Evolutionary conservation across 2,888 invertebrate genomes (phyloP).

Genomic region (Tuberolachnus salignus): DNA sequence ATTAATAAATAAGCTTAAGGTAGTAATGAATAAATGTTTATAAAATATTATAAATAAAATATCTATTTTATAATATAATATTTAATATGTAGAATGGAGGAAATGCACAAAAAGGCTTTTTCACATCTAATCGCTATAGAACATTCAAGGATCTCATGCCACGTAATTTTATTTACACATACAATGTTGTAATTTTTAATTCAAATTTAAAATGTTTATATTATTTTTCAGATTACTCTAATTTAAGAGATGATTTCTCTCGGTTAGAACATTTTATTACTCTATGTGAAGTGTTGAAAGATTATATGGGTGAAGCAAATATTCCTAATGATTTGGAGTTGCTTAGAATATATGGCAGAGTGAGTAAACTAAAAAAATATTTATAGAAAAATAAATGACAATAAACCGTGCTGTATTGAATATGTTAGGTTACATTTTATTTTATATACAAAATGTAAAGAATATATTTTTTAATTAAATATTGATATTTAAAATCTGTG

Average conservation of each 20-base stretch:
- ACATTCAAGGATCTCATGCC: constrained; percentile 89
- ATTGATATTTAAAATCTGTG: too few species aligned
- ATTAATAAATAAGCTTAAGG: constrained; percentile 72
- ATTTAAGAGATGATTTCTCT: constrained; percentile 75
- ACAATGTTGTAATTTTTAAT: constrained; percentile 61
- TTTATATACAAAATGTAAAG: not conserved
- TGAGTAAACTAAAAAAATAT: constrained; percentile 63
- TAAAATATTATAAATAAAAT: constrained; percentile 58
- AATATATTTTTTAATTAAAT: too few species aligned
- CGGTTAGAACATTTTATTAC: constrained; percentile 81
- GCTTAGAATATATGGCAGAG: constrained; percentile 85
- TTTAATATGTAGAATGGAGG: constrained; percentile 68
- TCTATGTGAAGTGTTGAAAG: constrained; percentile 73
- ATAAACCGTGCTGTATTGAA: not conserved
- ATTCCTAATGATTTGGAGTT: constrained; percentile 79
- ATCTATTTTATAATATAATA: constrained; percentile 6
- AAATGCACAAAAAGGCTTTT: constrained; percentile 71
- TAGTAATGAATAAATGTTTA: not conserved
- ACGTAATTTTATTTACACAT: constrained; percentile 75
- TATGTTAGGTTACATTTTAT: too few species aligned
- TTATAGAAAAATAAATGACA: not conserved
- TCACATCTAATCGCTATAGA: constrained; percentile 72
- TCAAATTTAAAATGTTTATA: not conserved
- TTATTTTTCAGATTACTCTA: constrained; percentile 77
- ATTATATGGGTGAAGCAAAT: constrained; percentile 73